Base-by-base conservation (phyloP, 2,113 vertebrate species). In the Rattus norvegicus region DNA sequence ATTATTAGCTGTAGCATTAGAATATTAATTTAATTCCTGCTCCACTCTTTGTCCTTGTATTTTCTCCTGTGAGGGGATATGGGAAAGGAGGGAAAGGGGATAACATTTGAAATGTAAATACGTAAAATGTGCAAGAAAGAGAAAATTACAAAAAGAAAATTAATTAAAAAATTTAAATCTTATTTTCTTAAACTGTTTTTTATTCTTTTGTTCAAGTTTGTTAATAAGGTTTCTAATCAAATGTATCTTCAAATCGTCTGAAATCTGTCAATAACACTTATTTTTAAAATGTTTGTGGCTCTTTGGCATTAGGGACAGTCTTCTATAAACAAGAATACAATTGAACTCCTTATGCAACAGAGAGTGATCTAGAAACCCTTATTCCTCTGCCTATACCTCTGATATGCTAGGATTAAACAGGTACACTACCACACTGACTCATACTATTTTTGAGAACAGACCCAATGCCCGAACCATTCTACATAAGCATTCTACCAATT, bases 1-100 rank as follows among this genome's bases (percentile, higher is more conserved):
- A 47, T 90, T 8, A 22, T 75, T 59, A 89, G 20, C 10, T 79
- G 67, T 5, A 91, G 67, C 54, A 0, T 59, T 61, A 17, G n/a
- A 47, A 88, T 91, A 89, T 91, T 91, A 72, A 93, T 92, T 39
- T 91, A 28, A 43, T n/a, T 43, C 43, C 43, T 43, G 43, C 43
- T 43, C 43, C 43, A 43, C 43, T 43, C 43, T 43, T 43, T 43
- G 43, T 43, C 43, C 43, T 43, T 43, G 43, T 43, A 43, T 43
- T 43, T 43, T 43, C 43, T 43, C 43, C 43, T 43, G 2, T 43
- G 43, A 43, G 43, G 43, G 43, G 43, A 43, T 43, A 43, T 43
- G 43, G 43, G 43, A 43, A 43, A 43, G 43, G 43, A 43, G 43
- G 43, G 43, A 43, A 43, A 43, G 43, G 43, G 43, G 43, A 43